Base-by-base conservation (phyloP, 2,888 invertebrate species). In the Thyatira batis region DNA sequence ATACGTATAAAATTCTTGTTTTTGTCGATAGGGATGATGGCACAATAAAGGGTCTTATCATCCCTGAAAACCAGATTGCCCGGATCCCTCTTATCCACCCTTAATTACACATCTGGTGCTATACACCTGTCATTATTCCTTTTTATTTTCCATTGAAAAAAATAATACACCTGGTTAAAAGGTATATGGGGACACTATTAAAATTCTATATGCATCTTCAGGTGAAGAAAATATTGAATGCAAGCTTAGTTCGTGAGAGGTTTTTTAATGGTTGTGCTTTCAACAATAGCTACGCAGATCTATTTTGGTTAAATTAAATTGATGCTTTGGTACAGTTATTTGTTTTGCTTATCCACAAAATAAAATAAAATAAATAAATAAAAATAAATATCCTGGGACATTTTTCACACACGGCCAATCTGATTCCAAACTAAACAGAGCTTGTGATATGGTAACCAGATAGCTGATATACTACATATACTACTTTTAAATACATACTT, bases 91-190 rank as follows among this genome's bases (percentile, higher is more conserved):
- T 73, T 80, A 80, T 79, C 73, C 77, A 59, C 72, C 76, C 73
- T 84, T 87, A 87, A 87, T 87, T 84, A 75, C 67, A 65, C 63
- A 63, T 73, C 77, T 72, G 67, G 73, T 72, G 65, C 60, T 57
- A 60, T 44, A 72, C 88, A 87, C 84, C 88, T 87, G 85, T 81
- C 74, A 52, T 57, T 61, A 58, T 50, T 74, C 78, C 78, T 71
- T 79, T 77, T 78, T 73, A 58, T 66, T 67, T 71, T 73, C 78
- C 83, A 78, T 83, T 78, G 76, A 84, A 85, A 87, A 85, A 78
- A 71, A 69, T 66, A 57, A 68, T n/a, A 39, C 86, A 85, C 81
- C 85, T 86, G 87, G 20, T 69, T 57, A n/a, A n/a, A n/a, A n/a
- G n/a, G n/a, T n/a, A n/a, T 45, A 23, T 25, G n/a, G 45, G 4